Conservation (phyloP, 2,113 vertebrate genomes). For the Oreochromis spilurus region DNA sequence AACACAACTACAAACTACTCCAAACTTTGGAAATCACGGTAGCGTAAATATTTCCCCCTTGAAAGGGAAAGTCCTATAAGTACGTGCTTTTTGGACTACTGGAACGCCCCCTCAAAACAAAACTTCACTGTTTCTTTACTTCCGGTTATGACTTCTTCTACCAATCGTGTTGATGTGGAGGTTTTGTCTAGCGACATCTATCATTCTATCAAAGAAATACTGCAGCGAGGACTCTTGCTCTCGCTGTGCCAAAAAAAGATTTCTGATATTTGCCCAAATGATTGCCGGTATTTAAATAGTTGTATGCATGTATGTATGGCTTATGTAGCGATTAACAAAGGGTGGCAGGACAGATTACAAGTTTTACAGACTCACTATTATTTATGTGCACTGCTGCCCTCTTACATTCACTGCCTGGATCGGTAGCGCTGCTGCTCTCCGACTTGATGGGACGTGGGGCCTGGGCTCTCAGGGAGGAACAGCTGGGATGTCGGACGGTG, state of each 20-base stretch:
- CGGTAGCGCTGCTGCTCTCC: background rate
- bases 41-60: background rate
- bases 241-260: background rate
- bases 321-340: background rate
- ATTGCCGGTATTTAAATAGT: background rate
- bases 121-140: background rate
- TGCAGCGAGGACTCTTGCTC: background rate
- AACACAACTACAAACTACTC: background rate
- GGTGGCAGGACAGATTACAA: background rate
- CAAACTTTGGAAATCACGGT: background rate
- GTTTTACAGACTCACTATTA: background rate
- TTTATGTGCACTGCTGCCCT: background rate
- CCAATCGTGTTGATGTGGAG: background rate
- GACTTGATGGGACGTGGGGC: background rate
- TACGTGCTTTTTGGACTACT: too few species aligned
- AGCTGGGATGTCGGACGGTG: background rate
- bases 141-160: background rate
- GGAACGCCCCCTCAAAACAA: background rate
- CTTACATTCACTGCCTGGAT: background rate
- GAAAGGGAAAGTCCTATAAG: background rate
- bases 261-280: background rate
- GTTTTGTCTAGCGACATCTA: background rate
- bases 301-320: background rate
- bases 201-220: background rate
- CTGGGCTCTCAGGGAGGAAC: background rate